Conservation (phyloP, 2,113 vertebrate genomes). For the Austrofundulus limnaeus region DNA sequence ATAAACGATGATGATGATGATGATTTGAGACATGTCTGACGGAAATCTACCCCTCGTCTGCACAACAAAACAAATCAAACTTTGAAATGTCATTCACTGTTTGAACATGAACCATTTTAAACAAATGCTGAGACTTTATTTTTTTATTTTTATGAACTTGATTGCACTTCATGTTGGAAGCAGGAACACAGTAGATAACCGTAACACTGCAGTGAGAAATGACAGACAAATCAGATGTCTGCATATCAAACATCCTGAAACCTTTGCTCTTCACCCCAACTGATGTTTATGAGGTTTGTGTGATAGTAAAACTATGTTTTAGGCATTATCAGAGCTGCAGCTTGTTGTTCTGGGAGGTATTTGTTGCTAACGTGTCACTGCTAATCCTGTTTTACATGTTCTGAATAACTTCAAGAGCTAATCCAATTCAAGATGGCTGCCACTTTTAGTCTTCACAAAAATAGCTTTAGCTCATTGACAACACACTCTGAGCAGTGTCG, state of each 20-base stretch:
- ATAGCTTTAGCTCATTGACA: no score
- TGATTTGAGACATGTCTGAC: no score
- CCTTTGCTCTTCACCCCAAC: slow-evolving; percentile 1
- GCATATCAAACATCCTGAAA: not conserved
- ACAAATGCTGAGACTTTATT: not conserved
- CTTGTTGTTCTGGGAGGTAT: not conserved
- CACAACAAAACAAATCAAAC: no score
- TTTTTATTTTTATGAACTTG: not conserved
- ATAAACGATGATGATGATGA: no score
- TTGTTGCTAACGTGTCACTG: not conserved
- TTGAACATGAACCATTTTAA: not conserved
- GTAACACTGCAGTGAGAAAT: not conserved
- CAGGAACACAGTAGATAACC: not conserved
- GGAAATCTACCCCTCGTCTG: no score
- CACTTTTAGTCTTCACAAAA: no score
- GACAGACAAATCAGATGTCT: not conserved
- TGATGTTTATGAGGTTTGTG: not conserved
- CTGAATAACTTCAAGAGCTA: no score
- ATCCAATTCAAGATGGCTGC: no score
- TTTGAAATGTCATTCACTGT: no score
- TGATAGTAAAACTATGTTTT: not conserved
- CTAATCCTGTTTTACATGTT: no score
- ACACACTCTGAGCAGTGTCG: no score
- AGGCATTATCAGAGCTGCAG: not conserved
- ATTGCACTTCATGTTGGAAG: not conserved